Percentiles rank a stretch among this genome's conserved stretches.
phyloP scores from a whole-genome alignment of 64 coral and sea anemone genomes.

The Actinia tenebrosa region DNA sequence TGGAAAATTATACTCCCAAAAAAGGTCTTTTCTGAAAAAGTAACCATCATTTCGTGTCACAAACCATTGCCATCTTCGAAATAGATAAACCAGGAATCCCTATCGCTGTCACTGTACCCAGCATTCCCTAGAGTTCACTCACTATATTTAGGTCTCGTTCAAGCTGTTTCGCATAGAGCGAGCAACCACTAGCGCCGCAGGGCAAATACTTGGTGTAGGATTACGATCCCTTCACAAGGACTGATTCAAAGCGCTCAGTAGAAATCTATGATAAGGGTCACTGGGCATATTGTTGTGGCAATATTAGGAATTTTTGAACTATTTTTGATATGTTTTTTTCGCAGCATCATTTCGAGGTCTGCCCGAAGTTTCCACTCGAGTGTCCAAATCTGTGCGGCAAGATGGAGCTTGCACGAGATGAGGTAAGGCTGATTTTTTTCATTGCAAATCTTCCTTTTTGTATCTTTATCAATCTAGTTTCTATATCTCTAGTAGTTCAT shows the following conservation, averaged over 20 bases:
- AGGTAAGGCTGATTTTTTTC: slow-evolving; percentile 11
- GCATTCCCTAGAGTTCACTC: neutral
- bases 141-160: neutral
- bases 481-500: too few relatives aligned
- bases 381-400: slow-evolving; percentile 60
- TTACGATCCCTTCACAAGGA: neutral
- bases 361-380: slow-evolving; percentile 39
- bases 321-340: neutral
- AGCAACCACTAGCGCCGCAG: neutral
- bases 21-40: neutral
- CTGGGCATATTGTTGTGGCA: neutral
- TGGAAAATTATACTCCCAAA: neutral
- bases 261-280: slow-evolving; percentile 2
- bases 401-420: slow-evolving; percentile 48
- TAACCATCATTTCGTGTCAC: too few relatives aligned
- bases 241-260: neutral
- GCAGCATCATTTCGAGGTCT: slow-evolving; percentile 51
- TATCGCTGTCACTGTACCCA: neutral
- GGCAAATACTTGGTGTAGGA: neutral
- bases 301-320: neutral
- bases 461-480: neutral
- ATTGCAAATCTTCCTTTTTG: too few relatives aligned
- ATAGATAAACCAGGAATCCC: neutral
- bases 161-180: neutral
- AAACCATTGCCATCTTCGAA: neutral